Percentiles rank a stretch among this genome's conserved stretches.
These are phyloP conservation scores for Agrotis puta DNA, from an alignment of 2,888 invertebrate genomes.

Conservation along the genomic window DNA sequence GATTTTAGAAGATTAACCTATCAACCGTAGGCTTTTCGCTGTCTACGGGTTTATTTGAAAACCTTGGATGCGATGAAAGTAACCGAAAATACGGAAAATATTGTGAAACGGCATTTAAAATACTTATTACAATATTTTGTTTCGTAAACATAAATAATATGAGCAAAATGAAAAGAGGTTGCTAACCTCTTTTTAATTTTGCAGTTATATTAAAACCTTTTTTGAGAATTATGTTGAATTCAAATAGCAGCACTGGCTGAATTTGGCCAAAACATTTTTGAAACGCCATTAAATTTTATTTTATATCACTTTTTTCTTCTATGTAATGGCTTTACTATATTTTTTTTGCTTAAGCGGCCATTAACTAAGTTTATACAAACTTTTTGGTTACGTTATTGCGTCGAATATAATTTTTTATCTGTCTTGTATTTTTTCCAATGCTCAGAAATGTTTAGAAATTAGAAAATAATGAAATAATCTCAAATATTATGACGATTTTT, in stretches of 20 bases:
- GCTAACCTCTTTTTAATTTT: too few relatives aligned
- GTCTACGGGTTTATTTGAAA: constrained; percentile 70
- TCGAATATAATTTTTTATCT: background rate
- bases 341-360: background rate
- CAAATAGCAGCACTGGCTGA: background rate
- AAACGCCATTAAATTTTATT: background rate
- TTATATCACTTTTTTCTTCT: background rate
- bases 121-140: background rate
- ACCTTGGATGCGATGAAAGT: constrained; percentile 70
- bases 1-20: constrained; percentile 83
- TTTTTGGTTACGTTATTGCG: background rate
- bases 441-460: too few relatives aligned
- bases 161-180: too few relatives aligned
- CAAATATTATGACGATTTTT: background rate
- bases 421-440: background rate
- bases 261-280: background rate
- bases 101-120: background rate
- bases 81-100: constrained; percentile 13
- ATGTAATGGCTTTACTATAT: background rate
- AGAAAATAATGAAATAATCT: too few relatives aligned
- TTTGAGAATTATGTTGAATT: background rate
- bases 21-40: constrained; percentile 71
- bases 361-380: background rate
- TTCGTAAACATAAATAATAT: too few relatives aligned
- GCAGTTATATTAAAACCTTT: background rate